Base-by-base conservation (phyloP, 2,113 vertebrate genomes). In the Vimba vimba region DNA sequence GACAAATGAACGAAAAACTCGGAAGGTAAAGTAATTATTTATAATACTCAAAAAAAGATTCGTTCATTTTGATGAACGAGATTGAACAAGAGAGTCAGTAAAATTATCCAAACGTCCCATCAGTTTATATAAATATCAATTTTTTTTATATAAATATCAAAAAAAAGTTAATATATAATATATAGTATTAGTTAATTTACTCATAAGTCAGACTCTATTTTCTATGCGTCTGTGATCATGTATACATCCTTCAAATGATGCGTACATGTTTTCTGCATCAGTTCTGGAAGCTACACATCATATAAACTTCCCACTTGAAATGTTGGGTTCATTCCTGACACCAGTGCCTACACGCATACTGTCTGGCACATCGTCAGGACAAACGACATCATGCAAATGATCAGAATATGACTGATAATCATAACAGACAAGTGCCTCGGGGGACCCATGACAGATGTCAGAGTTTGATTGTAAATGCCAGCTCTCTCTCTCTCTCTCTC, bases 371-470 rank as follows among this genome's bases (percentile, higher is more conserved):
- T 81, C n/a, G 57, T 66, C 30, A n/a, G 71, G 50, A 33, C n/a
- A 79, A 45, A 30, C 33, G 19, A 25, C 69, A 86, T 89, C 90
- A 94, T 93, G 92, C 91, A 93, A 93, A 95, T 92, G 68, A 45
- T 27, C 78, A 50, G 89, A 85, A 91, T 89, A 86, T 82, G 85
- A 90, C 75, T 85, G 86, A 90, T 94, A 93, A 95, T 92, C 89
- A 93, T 86, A 93, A 88, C 89, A 92, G 94, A 94, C 94, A 92
- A 87, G 88, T 82, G 87, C 92, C 92, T 92, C 90, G 11, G 27
- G 93, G 91, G 93, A 92, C 86, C 76, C 76, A 84, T 92, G 93
- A 93, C 93, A 93, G 94, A 94, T 93, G 93, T 93, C 93, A 93
- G 85, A 83, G 85, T 94, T 93, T 93, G 91, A 94, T 93, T 94